Conservation (phyloP, 2,888 invertebrate species). For the Cephus spinipes region DNA sequence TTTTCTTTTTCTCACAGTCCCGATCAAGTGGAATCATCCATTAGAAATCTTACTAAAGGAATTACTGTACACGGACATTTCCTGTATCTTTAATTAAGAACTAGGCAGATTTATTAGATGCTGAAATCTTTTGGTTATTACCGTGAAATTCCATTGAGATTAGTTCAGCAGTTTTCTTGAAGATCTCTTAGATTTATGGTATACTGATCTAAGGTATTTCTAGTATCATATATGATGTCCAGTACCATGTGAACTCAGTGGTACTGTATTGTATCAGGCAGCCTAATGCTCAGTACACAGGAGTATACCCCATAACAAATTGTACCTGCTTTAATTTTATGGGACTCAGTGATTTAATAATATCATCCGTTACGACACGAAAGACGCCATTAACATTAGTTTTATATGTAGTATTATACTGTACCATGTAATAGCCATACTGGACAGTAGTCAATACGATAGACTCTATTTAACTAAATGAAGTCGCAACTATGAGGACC, state of each 20-base stretch:
- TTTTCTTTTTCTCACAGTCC: not conserved
- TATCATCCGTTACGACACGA: too few relatives aligned
- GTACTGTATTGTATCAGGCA: not conserved
- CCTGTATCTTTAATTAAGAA: not conserved
- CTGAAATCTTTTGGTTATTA: not conserved
- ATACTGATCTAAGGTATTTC: not conserved
- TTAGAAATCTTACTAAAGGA: not conserved
- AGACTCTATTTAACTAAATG: not conserved
- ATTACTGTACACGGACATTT: not conserved
- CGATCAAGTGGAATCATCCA: not conserved
- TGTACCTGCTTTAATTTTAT: not conserved
- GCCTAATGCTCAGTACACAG: not conserved
- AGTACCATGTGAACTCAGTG: not conserved
- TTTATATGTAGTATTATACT: not conserved
- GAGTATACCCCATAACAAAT: not conserved
- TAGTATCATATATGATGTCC: not conserved
- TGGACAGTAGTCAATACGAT: not conserved
- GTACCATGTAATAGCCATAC: not conserved
- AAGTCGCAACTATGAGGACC: not conserved
- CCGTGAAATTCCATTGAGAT: not conserved
- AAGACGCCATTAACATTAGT: too few relatives aligned
- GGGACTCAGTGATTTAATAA: too few relatives aligned
- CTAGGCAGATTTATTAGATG: not conserved
- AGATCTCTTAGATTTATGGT: not conserved
- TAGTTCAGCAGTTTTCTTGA: not conserved